Base-by-base conservation (phyloP, 1,140 invertebrate species). In the Zelostemma sp. region DNA sequence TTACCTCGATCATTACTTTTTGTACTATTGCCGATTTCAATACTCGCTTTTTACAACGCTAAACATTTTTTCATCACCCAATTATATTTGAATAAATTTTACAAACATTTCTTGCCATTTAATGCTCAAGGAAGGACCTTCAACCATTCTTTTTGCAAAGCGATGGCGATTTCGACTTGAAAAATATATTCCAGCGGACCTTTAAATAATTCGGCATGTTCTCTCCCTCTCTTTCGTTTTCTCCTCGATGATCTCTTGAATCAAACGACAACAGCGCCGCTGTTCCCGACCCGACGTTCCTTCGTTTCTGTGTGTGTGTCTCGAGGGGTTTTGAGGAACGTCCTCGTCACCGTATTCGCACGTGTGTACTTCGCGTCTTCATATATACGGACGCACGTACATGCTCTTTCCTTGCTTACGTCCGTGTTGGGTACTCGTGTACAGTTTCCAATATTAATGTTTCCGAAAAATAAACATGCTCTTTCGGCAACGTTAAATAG, bases 261-360 rank as follows among this genome's bases (percentile, higher is more conserved):
- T 41, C 19, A 46, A 41, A 14, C 46, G 31, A 14, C 31, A 6
- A 40, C 16, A 21, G 49, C 33, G 49, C 49, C 35, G 16, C 31
- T 51, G 3, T 38, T 19, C 40, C 28, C 48, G 25, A n/a, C n/a
- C n/a, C n/a, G n/a, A 60, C 38, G 57, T 51, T 25, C 9, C 57
- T n/a, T n/a, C n/a, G n/a, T n/a, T n/a, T n/a, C n/a, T n/a, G n/a
- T n/a, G n/a, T 6, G 31, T 21, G 35, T 28, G 31, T 51, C 41
- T 43, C 47, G 41, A 60, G 57, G n/a, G 35, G 43, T 48, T 57
- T 47, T 25, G 35, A 51, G 41, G 47, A 51, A 50, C 57, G 25
- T 49, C 48, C 63, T 57, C 17, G 17, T 21, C 50, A 41, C 21
- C 41, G 48, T 9, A 38, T 38, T 54, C 45, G 46, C 21, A 50